Evolutionary conservation across 2,797 vertebrate genomes (phyloP).

Genomic region (Xerus rutilus): DNA sequence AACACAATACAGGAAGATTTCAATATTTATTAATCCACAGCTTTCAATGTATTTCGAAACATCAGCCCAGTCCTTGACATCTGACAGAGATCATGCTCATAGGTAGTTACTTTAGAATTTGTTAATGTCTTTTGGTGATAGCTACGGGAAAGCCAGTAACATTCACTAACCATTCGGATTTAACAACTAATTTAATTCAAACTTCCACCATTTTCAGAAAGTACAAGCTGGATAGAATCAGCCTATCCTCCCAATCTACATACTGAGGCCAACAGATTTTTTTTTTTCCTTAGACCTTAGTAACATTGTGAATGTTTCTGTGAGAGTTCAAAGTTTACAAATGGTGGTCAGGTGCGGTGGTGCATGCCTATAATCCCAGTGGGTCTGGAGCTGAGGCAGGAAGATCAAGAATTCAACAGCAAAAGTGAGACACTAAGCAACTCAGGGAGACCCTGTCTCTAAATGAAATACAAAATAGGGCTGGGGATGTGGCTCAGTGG

Average conservation of each 20-base stretch:
- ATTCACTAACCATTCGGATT: neutral
- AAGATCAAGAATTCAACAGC: too few species aligned
- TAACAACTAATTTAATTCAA: neutral
- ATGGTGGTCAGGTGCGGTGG: neutral
- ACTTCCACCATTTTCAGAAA: neutral
- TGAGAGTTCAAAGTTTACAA: neutral
- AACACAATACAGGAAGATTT: neutral
- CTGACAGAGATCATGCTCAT: neutral
- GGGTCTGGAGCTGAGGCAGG: too few species aligned
- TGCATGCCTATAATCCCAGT: too few species aligned
- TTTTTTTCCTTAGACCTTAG: neutral
- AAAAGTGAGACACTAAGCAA: too few species aligned
- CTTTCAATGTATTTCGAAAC: neutral
- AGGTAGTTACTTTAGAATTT: neutral
- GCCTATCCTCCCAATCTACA: neutral
- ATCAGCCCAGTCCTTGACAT: neutral
- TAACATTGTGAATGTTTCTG: neutral
- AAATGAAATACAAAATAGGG: too few species aligned
- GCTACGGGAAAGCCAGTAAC: neutral
- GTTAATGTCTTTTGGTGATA: neutral
- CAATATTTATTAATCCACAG: neutral
- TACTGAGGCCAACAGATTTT: neutral
- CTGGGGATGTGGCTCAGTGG: too few species aligned
- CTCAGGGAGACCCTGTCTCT: too few species aligned
- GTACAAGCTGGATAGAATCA: neutral